Base-by-base conservation (phyloP, 2,888 invertebrate genomes). In the Metellina segmentata region DNA sequence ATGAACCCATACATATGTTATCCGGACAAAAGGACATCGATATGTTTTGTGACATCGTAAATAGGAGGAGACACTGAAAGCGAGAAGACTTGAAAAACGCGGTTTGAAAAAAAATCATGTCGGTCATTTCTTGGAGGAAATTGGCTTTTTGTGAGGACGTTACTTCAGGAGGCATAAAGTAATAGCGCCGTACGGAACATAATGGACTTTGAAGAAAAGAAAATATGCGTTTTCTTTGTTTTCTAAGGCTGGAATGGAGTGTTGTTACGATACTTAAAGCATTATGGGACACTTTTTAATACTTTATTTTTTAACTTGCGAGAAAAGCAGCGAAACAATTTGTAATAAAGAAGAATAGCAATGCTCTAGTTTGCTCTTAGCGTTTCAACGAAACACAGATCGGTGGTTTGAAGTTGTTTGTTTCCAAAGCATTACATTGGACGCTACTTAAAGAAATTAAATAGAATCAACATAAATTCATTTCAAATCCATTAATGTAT, bases 41-140 rank as follows among this genome's bases (percentile, higher is more conserved):
- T 69, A 34, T 81, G 48, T 53, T 81, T 52, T 71, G 82, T 82
- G 82, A 82, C 71, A 82, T n/a, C 51, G 71, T 83, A 83, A 71
- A 72, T 51, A 49, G 49, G 51, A 52, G 51, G 11, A 7, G 16
- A 49, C 48, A 83, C 2, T 53, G 52, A 79, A 51, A 51, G n/a
- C 7, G 61, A 20, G 49, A 61, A 81, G 20, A 13, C 11, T 7
- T 78, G 51, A 81, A 61, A 81, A 53, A 81, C 53, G 34, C 11
- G 74, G 52, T 11, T 9, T 6, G 34, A 69, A 81, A 61, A 81
- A 52, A 11, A 53, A 19, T 81, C 61, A 8, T 20, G 34, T 16
- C 13, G 20, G 61, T 61, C 53, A 61, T 81, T 51, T 34, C 61
- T 53, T 5, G 20, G 20, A 81, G 61, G 53, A 81, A 81, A 81